Percentiles rank a stretch among this genome's conserved stretches.
phyloP scores from a whole-genome alignment of 2,888 invertebrate genomes.

The Pandemis cinnamomeana region DNA sequence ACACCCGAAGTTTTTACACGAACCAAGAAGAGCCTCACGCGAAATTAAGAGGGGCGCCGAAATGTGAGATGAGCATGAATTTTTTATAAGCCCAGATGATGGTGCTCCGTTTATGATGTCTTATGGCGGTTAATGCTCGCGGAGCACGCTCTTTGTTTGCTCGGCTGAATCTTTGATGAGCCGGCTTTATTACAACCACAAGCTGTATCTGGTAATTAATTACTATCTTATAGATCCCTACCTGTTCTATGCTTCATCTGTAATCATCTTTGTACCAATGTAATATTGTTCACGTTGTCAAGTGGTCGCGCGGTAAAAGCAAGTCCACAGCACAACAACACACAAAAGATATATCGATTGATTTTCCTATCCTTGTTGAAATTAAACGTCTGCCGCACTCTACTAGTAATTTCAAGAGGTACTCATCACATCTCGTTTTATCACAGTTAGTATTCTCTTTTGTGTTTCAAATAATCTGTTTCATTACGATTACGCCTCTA shows the following conservation, averaged over 20 bases:
- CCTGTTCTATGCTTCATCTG: conserved; percentile 23
- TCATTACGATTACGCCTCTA: conserved; percentile 41
- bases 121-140: conserved; percentile 80
- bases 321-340: background rate
- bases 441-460: background rate
- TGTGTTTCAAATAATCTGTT: conserved; percentile 18
- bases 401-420: background rate
- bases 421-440: background rate
- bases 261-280: background rate
- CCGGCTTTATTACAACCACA: conserved; percentile 73
- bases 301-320: background rate
- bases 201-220: conserved; percentile 78
- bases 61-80: conserved; percentile 85
- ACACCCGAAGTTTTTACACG: conserved; percentile 85
- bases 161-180: conserved; percentile 80
- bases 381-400: background rate
- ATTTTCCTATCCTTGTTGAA: background rate
- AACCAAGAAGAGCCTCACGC: conserved; percentile 82
- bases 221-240: conserved; percentile 52
- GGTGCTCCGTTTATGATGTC: conserved; percentile 84
- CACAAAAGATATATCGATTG: background rate
- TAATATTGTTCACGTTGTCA: background rate
- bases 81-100: conserved; percentile 84
- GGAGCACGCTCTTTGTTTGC: conserved; percentile 78
- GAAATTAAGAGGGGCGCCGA: conserved; percentile 85